Conservation (phyloP, 2,113 vertebrate species). For the Nestor notabilis region DNA sequence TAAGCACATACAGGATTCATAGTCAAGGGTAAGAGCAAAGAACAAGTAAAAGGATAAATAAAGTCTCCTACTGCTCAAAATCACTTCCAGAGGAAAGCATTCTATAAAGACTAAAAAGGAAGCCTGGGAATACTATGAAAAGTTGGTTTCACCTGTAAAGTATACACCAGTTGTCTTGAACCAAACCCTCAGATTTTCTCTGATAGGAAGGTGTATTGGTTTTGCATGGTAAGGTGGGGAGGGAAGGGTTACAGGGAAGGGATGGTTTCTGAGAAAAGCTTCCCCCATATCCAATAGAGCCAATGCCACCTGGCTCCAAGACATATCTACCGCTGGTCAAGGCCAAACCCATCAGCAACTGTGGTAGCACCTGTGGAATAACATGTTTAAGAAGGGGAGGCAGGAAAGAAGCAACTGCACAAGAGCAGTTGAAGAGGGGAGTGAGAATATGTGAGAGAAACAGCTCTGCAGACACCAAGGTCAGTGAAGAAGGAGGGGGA, state of each 20-base stretch:
- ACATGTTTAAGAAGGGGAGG: not conserved
- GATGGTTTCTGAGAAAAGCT: not conserved
- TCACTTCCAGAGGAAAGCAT: not conserved
- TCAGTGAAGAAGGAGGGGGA: not conserved
- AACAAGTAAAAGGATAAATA: not conserved
- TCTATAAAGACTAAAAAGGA: not conserved
- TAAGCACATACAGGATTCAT: not conserved
- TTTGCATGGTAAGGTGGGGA: not conserved
- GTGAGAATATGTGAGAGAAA: not conserved
- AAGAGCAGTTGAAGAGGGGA: not conserved
- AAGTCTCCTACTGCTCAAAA: not conserved
- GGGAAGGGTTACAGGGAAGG: not conserved
- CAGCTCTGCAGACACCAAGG: not conserved
- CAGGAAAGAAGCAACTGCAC: not conserved
- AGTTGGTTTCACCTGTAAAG: not conserved
- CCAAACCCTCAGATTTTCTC: not conserved
- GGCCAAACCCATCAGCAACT: not conserved
- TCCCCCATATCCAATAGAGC: not conserved
- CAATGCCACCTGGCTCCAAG: not conserved
- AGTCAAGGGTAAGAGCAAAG: not conserved
- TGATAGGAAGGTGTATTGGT: not conserved
- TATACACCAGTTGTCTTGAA: not conserved
- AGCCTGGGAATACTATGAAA: not conserved
- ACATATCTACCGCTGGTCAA: accelerated
- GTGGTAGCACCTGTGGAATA: not conserved